Conservation (phyloP, 1,140 invertebrate genomes). For the Bombus pyrosoma region DNA sequence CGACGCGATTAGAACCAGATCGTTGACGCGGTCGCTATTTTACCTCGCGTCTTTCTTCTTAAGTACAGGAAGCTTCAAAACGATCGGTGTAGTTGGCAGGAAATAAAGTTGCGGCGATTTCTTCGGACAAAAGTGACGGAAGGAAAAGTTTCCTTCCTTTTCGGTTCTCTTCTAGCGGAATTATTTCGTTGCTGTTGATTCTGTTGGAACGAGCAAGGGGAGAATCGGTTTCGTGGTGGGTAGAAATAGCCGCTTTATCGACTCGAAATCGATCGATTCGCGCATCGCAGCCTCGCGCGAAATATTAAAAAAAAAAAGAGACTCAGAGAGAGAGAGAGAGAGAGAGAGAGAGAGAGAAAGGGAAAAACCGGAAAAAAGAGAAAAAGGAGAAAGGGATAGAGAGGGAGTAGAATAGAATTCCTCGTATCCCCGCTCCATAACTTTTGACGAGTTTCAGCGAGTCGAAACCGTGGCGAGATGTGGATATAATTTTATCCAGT, state of each 20-base stretch:
- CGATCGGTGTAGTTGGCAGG: background rate
- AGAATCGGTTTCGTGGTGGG: constrained; percentile 54
- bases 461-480: constrained; percentile 78
- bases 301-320: constrained; percentile 65
- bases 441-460: constrained; percentile 79
- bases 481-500: constrained; percentile 82
- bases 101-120: constrained; percentile 26
- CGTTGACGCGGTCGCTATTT: too few relatives aligned
- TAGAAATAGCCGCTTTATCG: constrained; percentile 63
- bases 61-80: too few relatives aligned
- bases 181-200: constrained; percentile 30
- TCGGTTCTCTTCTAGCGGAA: background rate
- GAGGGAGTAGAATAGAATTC: constrained; percentile 62
- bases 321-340: constrained; percentile 51
- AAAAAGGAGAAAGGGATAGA: constrained; percentile 5
- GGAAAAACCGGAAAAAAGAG: constrained; percentile 20
- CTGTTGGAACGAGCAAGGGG: background rate
- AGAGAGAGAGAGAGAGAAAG: constrained; percentile 23
- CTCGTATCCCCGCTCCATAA: constrained; percentile 73
- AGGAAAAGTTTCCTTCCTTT: background rate
- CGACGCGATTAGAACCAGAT: too few relatives aligned
- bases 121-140: background rate
- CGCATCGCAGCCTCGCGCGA: constrained; percentile 56
- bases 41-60: background rate
- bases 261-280: constrained; percentile 66